These are phyloP conservation scores for Myiagra hebetior DNA, from an alignment of 2,113 vertebrate genomes.

Conservation along the genomic window DNA sequence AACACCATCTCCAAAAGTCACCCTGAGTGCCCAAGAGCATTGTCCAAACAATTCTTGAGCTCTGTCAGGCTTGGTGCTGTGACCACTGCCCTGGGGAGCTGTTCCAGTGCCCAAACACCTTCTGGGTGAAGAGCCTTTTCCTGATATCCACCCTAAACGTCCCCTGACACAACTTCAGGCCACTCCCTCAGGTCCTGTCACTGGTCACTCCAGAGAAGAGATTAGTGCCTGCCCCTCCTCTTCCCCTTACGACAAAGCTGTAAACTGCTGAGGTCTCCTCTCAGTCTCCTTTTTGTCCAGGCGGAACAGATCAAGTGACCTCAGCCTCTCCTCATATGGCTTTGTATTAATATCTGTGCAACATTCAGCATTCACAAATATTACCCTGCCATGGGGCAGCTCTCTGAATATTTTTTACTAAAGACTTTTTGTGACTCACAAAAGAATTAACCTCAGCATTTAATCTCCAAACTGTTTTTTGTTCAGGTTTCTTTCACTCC, in stretches of 20 bases:
- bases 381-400: neutral
- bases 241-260: neutral
- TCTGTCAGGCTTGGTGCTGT: neutral
- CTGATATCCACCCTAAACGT: neutral
- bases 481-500: neutral
- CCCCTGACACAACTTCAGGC: neutral
- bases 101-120: neutral
- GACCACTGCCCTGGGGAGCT: neutral
- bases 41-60: neutral
- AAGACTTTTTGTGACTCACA: neutral
- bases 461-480: neutral
- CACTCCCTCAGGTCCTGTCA: neutral
- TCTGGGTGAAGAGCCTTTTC: neutral
- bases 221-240: neutral
- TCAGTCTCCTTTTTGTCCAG: neutral
- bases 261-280: neutral
- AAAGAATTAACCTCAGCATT: neutral
- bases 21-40: neutral
- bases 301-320: neutral
- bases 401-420: neutral
- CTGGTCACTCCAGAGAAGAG: no score
- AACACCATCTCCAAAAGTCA: neutral
- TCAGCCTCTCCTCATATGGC: neutral
- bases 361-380: neutral
- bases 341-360: neutral